These are phyloP conservation scores for Erannis defoliaria DNA, from an alignment of 2,888 invertebrate species.

Conservation along the genomic window DNA sequence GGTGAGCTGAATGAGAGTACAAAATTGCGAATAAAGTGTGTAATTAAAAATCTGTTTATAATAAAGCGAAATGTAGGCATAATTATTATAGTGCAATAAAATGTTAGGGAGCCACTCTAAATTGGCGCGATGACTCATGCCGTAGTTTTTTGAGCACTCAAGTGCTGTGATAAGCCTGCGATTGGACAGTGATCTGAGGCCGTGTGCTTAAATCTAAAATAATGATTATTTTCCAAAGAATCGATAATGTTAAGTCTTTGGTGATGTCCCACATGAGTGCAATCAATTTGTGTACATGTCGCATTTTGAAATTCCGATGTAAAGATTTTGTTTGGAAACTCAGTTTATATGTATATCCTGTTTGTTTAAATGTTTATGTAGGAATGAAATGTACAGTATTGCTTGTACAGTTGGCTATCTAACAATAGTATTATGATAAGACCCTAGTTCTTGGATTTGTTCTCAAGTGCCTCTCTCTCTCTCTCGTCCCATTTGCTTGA, in stretches of 20 bases:
- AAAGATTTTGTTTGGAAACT: slow-evolving; percentile 61
- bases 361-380: slow-evolving; percentile 62
- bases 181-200: slow-evolving; percentile 56
- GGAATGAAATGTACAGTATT: slow-evolving; percentile 55
- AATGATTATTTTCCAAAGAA: slow-evolving; percentile 77
- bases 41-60: slow-evolving; percentile 56
- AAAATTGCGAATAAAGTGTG: slow-evolving; percentile 74
- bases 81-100: slow-evolving; percentile 82
- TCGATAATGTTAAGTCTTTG: slow-evolving; percentile 73
- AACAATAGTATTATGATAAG: slow-evolving; percentile 65
- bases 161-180: slow-evolving; percentile 64
- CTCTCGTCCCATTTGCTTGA: slow-evolving; percentile 72
- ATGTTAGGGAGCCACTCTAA: slow-evolving; percentile 59
- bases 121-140: slow-evolving; percentile 44
- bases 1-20: slow-evolving; percentile 76
- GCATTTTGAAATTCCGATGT: slow-evolving; percentile 63
- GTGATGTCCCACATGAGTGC: slow-evolving; percentile 69
- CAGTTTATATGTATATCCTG: slow-evolving; percentile 77
- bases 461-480: slow-evolving; percentile 83
- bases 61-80: slow-evolving; percentile 75
- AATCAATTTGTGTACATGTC: slow-evolving; percentile 61
- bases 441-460: slow-evolving; percentile 66
- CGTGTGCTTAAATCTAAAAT: slow-evolving; percentile 68
- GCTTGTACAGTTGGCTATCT: slow-evolving; percentile 66
- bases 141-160: slow-evolving; percentile 47